Conservation (phyloP, 2,113 vertebrate genomes). For the Chaetodon auriga region DNA sequence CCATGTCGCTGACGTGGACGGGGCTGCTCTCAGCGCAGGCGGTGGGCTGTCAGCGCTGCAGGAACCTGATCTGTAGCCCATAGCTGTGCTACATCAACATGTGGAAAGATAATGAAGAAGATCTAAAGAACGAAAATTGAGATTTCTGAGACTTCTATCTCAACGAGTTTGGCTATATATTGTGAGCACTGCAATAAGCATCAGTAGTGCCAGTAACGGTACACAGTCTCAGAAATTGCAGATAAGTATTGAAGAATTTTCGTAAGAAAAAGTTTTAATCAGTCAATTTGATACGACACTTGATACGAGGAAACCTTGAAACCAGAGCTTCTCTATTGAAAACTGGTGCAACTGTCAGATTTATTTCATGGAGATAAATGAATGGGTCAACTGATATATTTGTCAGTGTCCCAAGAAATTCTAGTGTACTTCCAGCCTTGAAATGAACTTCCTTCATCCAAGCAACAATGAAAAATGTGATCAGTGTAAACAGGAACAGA, state of each 20-base stretch:
- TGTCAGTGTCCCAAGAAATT: not conserved
- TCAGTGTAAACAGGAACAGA: not conserved
- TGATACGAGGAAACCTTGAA: not conserved
- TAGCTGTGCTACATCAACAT: not conserved
- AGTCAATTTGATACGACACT: not conserved
- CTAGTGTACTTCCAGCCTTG: not conserved
- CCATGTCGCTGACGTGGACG: constrained; percentile 83
- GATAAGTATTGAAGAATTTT: not conserved
- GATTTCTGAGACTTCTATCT: not conserved
- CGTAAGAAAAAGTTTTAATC: not conserved
- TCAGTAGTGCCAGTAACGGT: not conserved
- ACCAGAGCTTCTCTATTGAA: not conserved
- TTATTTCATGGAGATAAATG: not conserved
- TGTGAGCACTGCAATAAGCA: not conserved
- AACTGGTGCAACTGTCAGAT: not conserved
- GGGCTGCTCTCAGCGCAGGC: not conserved
- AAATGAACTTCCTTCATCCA: not conserved
- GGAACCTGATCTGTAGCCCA: not conserved
- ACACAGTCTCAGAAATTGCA: not conserved
- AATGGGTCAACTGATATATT: not conserved
- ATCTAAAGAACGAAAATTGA: not conserved
- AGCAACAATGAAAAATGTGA: not conserved
- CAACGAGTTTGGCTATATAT: no score
- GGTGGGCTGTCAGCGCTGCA: not conserved
- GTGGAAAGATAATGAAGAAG: not conserved